phyloP scores from a whole-genome alignment of 2,797 vertebrate species.

The Pteropus rufus region DNA sequence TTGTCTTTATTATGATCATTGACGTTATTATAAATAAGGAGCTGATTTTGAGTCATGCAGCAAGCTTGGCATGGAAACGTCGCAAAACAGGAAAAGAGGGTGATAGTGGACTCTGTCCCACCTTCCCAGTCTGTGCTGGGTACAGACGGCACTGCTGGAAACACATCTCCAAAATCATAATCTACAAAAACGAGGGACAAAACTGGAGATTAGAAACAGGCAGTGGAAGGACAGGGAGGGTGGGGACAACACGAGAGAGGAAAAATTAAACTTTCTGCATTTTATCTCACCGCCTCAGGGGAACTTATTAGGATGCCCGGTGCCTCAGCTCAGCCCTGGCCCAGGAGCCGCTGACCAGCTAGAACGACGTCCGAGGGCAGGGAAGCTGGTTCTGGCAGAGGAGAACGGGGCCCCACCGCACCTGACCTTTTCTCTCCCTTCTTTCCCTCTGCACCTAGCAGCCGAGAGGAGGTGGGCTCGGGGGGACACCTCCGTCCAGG shows the following conservation, averaged over 20 bases:
- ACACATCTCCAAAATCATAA: constrained; percentile 99
- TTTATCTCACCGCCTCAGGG: background rate
- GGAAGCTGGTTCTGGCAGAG: background rate
- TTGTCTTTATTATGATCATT: constrained; percentile 54
- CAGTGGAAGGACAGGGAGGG: constrained; percentile 3
- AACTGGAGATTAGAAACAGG: constrained; percentile 89
- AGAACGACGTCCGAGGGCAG: background rate
- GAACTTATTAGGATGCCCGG: too few species aligned
- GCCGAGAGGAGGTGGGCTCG: background rate
- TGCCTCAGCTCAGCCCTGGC: background rate
- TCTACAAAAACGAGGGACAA: constrained; percentile 98
- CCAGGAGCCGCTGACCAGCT: background rate
- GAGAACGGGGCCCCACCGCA: background rate
- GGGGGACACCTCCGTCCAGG: background rate
- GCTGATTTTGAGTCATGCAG: constrained; percentile 82
- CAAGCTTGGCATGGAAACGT: constrained; percentile 81
- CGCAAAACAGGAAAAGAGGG: constrained; percentile 76
- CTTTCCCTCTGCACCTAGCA: background rate
- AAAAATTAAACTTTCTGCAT: background rate
- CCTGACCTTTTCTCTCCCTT: background rate
- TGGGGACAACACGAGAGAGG: constrained; percentile 18
- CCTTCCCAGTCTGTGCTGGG: constrained; percentile 99
- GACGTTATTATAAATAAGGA: constrained; percentile 38
- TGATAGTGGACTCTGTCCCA: constrained; percentile 91
- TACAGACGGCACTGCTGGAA: constrained; percentile 97